Percentiles rank a stretch among this genome's conserved stretches.
These are phyloP conservation scores for Nomada fabriciana DNA, from an alignment of 2,888 invertebrate genomes.

Conservation along the genomic window DNA sequence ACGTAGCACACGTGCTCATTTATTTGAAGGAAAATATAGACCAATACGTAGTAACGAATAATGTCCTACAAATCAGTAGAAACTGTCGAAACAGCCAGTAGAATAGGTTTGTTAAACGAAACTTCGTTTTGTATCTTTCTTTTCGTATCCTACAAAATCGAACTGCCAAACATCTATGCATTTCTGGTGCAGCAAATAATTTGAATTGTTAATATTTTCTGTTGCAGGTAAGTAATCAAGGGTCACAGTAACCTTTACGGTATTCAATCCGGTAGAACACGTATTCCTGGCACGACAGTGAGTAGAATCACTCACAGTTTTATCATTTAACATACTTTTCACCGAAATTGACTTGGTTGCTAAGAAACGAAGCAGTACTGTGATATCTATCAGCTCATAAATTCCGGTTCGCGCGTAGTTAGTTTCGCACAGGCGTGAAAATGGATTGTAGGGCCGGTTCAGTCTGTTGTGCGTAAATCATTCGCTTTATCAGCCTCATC, in stretches of 20 bases:
- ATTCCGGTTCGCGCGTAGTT: constrained; percentile 72
- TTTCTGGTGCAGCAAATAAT: neutral
- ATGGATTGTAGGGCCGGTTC: constrained; percentile 57
- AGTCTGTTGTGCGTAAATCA: constrained; percentile 79
- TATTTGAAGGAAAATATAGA: too few relatives aligned
- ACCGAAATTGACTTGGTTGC: constrained; percentile 11
- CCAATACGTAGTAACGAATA: too few relatives aligned
- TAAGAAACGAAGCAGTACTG: constrained; percentile 35
- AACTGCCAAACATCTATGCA: too few relatives aligned
- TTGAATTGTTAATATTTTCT: constrained; percentile 1
- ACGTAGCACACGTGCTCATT: too few relatives aligned
- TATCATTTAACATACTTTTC: neutral
- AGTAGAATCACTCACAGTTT: neutral
- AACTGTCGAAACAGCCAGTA: too few relatives aligned
- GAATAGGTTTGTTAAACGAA: too few relatives aligned
- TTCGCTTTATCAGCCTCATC: constrained; percentile 83
- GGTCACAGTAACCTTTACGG: neutral
- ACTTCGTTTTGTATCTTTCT: too few relatives aligned
- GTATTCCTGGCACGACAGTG: neutral
- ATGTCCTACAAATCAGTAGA: too few relatives aligned
- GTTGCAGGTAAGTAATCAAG: constrained; percentile 54
- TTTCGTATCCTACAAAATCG: too few relatives aligned
- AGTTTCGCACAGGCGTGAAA: constrained; percentile 73
- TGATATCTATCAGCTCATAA: constrained; percentile 51
- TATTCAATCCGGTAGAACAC: neutral